Evolutionary conservation across 2,113 vertebrate genomes (phyloP), one percentile per base, ranked within the genome.

Genomic region (Phalacrocorax pelagicus): DNA sequence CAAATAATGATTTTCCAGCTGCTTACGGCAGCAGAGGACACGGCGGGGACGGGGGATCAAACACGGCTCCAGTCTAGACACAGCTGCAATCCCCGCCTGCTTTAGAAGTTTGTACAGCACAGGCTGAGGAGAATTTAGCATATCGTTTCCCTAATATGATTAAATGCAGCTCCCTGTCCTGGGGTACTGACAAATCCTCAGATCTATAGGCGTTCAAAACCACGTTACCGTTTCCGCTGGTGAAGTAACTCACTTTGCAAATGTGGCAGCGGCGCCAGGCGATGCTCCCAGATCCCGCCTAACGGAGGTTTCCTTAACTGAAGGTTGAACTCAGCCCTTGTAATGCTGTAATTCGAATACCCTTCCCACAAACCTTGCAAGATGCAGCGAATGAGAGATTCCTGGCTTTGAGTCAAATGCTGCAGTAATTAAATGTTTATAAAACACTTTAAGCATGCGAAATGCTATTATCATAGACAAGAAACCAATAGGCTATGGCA

Each of bases 351-450:
- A 87, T 79, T 87, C 78, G 79, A 96, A 92, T 78, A 63, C 73
- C 81, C 36, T 93, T 88, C 94, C 75, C 90, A 73, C 90, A 77
- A 10, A 54, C 81, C 92, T 93, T 12, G 13, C 78, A 38, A 90
- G 90, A 72, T 46, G 90, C 87, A 90, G 94, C 88, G 94, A 92
- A 83, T 52, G 93, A 96, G 91, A 44, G 81, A 49, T 90, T 93
- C 86, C 90, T 97, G 96, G 96, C 96, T 92, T 57, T 2, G 87
- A 96, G 93, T 96, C 96, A 97, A 96, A 91, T 4, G 85, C 92
- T 80, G 84, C 14, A 5, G 93, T 93, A 93, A 96, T 96, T 95
- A 96, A 95, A 90, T 92, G 95, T 95, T 94, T 92, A 88, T 94
- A 93, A 93, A 90, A 92, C 95, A 88, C 94, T 94, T 62, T 26